Evolutionary conservation across 2,797 vertebrate genomes (phyloP), one percentile per base, ranked within the genome.

Genomic region (Nyctibius grandis): DNA sequence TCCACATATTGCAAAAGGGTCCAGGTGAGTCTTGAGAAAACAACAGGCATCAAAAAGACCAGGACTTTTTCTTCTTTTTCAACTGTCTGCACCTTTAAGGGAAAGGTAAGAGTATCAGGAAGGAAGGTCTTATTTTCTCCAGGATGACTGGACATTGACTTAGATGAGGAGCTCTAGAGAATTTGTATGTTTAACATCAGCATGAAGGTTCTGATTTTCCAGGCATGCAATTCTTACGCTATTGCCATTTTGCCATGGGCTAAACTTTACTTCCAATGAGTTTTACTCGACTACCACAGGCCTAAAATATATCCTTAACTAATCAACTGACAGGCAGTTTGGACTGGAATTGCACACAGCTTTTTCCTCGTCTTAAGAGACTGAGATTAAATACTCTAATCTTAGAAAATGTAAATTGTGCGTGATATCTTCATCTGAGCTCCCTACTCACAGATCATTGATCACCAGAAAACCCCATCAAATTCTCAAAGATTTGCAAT

Each of bases 31-130:
- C 51, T 70, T 36, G 12, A 5, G 54, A 95, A 86, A 76, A 3
- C 7, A 69, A 54, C 11, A 29, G 18, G 4, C 44, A 44, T 34
- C 5, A 65, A 79, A 85, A 5, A 64, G 31, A 0, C 0, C 18
- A 36, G 11, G 29, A 22, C 5, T 51, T 84, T 50, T 84, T 86
- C 12, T 15, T 76, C 16, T 42, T 87, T 95, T 92, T 78, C 12
- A 50, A 15, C 19, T 48, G 10, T 15, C 8, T 44, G 6, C 38
- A 45, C 21, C 29, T 91, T 76, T 73, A 59, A 42, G 15, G 18
- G 18, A 61, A 90, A 87, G 2, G 3, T 44, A 72, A 42, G 12
- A 22, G 4, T 40, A 21, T 53, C 20, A 8, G 28, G 28, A 87
- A 81, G 14, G 21, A 78, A 72, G 3, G 5, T 54, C 12, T 33